Conservation (phyloP, 2,888 invertebrate genomes). For the Girardia tigrina region DNA sequence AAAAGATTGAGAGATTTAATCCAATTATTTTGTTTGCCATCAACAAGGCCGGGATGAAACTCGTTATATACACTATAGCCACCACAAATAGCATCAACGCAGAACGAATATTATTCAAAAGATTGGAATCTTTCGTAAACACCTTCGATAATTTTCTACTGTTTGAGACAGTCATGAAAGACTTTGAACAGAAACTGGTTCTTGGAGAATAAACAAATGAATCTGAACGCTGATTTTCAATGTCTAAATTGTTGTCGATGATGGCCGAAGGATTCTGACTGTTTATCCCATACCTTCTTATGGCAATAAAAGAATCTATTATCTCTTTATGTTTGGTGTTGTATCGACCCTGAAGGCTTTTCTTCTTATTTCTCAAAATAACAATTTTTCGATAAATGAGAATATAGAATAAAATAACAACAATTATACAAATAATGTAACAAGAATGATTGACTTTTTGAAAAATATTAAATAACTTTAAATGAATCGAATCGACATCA, state of each 20-base stretch:
- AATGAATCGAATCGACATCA: not conserved
- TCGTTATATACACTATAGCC: not conserved
- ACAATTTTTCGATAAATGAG: not conserved
- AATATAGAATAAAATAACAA: not conserved
- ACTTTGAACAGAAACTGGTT: not conserved
- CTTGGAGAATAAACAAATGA: not conserved
- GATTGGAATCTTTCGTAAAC: not conserved
- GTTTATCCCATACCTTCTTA: not conserved
- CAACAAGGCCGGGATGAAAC: slow-evolving; percentile 3
- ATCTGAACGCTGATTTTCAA: not conserved
- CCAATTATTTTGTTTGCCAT: slow-evolving; percentile 19
- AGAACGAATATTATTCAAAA: not conserved
- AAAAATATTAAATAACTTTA: not conserved
- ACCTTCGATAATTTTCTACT: not conserved
- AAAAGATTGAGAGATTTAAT: not conserved
- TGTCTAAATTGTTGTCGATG: not conserved
- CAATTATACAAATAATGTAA: slow-evolving; percentile 2
- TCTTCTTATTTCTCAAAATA: not conserved
- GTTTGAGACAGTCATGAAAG: not conserved
- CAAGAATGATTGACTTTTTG: not conserved
- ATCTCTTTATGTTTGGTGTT: not conserved
- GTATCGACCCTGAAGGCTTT: not conserved
- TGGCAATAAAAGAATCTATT: not conserved
- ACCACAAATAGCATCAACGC: not conserved
- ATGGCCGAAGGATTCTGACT: not conserved